Percentiles rank a stretch among this genome's conserved stretches.
These are phyloP conservation scores for Iphiclides podalirius DNA, from an alignment of 2,888 invertebrate genomes.

Conservation along the genomic window DNA sequence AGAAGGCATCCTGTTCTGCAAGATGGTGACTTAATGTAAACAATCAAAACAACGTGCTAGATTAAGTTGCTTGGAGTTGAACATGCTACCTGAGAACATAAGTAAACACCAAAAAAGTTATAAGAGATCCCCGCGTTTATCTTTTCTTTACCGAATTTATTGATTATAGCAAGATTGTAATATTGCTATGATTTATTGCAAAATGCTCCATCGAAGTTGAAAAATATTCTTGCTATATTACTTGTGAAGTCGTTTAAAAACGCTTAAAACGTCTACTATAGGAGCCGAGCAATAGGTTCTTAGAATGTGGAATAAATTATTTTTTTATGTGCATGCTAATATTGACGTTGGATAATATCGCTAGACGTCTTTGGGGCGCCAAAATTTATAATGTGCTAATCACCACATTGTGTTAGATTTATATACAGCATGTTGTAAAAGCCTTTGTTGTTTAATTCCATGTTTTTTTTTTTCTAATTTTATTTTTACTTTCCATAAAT, in stretches of 20 bases:
- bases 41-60: too few relatives aligned
- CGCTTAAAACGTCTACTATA: constrained; percentile 2
- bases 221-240: background rate
- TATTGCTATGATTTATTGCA: background rate
- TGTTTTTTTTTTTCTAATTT: too few relatives aligned
- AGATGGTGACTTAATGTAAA: too few relatives aligned
- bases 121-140: too few relatives aligned
- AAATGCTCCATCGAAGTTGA: background rate
- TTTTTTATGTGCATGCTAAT: constrained; percentile 19
- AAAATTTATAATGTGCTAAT: constrained; percentile 24
- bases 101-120: too few relatives aligned
- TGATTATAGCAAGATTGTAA: too few relatives aligned
- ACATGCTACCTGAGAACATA: too few relatives aligned
- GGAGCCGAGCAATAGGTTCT: background rate
- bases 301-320: constrained; percentile 17
- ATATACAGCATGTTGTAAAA: constrained; percentile 11
- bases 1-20: too few relatives aligned
- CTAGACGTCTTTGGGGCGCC: constrained; percentile 14
- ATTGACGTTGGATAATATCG: constrained; percentile 20
- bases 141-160: too few relatives aligned
- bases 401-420: constrained; percentile 10
- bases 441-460: too few relatives aligned
- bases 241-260: constrained; percentile 6
- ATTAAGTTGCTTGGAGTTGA: too few relatives aligned
- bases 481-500: too few relatives aligned